These are phyloP conservation scores for Torymus auratus DNA, from an alignment of 2,888 invertebrate species.

Conservation along the genomic window DNA sequence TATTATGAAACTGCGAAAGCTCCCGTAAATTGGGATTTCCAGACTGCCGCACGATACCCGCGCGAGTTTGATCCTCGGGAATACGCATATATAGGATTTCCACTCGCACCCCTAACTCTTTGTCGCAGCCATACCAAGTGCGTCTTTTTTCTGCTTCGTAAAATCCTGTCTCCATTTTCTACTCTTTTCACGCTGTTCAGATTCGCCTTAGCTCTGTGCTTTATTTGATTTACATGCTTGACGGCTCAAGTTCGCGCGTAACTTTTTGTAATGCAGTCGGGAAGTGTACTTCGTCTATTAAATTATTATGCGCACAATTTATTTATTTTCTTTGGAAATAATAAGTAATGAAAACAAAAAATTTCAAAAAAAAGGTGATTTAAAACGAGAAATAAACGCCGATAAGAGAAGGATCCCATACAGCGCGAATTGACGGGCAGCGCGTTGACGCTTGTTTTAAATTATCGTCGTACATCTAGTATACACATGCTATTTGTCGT, in stretches of 20 bases:
- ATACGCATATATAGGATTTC: conserved; percentile 10
- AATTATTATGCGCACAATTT: too few relatives aligned
- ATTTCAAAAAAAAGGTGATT: too few relatives aligned
- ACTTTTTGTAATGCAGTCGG: too few relatives aligned
- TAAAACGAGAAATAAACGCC: background rate
- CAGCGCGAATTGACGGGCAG: conserved; percentile 20
- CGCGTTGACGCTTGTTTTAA: conserved; percentile 46
- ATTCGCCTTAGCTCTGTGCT: background rate
- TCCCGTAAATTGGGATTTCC: conserved; percentile 39
- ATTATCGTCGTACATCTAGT: conserved; percentile 41
- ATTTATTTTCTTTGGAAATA: too few relatives aligned
- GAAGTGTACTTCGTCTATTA: too few relatives aligned
- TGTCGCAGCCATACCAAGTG: too few relatives aligned
- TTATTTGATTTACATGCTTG: conserved; percentile 6
- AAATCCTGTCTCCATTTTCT: background rate
- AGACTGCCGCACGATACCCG: background rate
- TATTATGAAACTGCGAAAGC: conserved; percentile 39
- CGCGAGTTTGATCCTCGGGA: conserved; percentile 4
- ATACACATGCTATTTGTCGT: conserved; percentile 2
- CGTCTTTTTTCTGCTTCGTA: background rate
- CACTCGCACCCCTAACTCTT: too few relatives aligned
- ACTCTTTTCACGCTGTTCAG: background rate
- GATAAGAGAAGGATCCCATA: background rate
- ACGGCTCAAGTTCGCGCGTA: background rate
- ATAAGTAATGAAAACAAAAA: too few relatives aligned